Evolutionary conservation across 2,888 invertebrate species (phyloP).

Genomic region (Blomia tropicalis): DNA sequence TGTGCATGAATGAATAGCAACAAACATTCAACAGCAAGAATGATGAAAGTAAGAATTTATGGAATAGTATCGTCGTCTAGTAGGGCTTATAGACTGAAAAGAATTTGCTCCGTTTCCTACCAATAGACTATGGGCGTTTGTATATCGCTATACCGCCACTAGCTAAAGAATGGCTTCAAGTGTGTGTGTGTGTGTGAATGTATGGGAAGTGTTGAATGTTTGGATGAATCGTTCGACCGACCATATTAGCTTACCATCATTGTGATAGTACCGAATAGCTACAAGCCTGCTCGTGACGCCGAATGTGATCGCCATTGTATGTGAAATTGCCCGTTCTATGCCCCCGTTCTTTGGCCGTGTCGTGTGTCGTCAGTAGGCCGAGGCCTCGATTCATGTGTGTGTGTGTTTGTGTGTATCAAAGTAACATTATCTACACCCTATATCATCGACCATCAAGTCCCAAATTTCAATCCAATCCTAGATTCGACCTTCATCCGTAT

Average conservation of each 20-base stretch:
- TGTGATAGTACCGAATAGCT: not conserved
- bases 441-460: too few relatives aligned
- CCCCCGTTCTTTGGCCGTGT: not conserved
- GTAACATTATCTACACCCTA: too few relatives aligned
- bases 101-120: constrained; percentile 7
- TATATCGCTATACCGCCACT: too few relatives aligned
- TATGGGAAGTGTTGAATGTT: too few relatives aligned
- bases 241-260: too few relatives aligned
- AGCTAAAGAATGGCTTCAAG: too few relatives aligned
- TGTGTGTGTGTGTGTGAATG: too few relatives aligned
- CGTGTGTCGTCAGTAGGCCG: not conserved
- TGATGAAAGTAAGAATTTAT: constrained; percentile 7
- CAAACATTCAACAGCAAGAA: not conserved
- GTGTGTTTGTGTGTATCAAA: not conserved
- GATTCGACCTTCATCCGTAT: too few relatives aligned
- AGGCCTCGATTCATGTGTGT: not conserved
- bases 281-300: not conserved
- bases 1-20: not conserved
- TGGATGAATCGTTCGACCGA: too few relatives aligned
- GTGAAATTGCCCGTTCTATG: too few relatives aligned
- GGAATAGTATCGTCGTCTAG: too few relatives aligned
- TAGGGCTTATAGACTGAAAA: not conserved
- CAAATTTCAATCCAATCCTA: too few relatives aligned
- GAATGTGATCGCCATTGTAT: not conserved
- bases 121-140: not conserved